Evolutionary conservation across 1,140 invertebrate species (phyloP).

Genomic region (Xylocopa sonorina): DNA sequence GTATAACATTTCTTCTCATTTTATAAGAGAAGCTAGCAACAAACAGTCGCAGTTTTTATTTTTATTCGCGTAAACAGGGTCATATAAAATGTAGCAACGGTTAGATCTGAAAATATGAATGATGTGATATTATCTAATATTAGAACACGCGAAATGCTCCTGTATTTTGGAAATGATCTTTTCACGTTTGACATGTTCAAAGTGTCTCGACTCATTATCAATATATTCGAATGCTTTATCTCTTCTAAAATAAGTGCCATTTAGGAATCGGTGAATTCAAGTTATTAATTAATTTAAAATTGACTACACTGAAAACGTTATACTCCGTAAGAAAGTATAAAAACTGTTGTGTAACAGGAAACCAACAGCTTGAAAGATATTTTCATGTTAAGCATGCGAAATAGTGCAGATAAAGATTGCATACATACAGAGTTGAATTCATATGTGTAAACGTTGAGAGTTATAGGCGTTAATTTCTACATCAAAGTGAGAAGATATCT

Average conservation of each 20-base stretch:
- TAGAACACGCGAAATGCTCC: neutral
- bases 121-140: constrained; percentile 13
- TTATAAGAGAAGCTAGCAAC: neutral
- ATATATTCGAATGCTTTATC: too few species aligned
- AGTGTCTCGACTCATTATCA: neutral
- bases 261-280: too few species aligned
- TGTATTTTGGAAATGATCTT: neutral
- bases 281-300: too few species aligned
- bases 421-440: neutral
- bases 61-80: neutral
- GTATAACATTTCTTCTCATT: neutral
- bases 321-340: neutral
- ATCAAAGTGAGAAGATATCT: neutral
- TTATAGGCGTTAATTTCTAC: neutral
- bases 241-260: too few species aligned
- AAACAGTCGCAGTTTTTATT: neutral
- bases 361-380: neutral
- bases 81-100: neutral
- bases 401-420: neutral
- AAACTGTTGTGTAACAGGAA: neutral
- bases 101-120: neutral
- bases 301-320: too few species aligned
- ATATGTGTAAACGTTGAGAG: neutral
- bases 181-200: neutral
- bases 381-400: neutral